These are phyloP conservation scores for Rhynchotus rufescens DNA, from an alignment of 2,797 vertebrate genomes.

Conservation along the genomic window DNA sequence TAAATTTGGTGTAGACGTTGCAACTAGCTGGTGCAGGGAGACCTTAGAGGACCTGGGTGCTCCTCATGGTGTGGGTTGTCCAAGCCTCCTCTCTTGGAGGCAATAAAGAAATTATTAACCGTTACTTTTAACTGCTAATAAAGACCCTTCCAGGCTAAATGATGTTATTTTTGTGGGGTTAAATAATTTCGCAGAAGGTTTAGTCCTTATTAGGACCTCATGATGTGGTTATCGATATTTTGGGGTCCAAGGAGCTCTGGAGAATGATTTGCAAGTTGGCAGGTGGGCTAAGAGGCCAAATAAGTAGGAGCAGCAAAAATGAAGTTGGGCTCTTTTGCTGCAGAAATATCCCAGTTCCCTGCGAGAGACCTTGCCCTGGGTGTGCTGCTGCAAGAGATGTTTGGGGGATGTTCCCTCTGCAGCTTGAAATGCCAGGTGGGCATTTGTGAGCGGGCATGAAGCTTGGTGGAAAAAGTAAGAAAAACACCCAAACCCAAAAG, in stretches of 20 bases:
- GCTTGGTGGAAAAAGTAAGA: not conserved
- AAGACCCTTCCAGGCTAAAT: not conserved
- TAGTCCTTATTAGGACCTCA: not conserved
- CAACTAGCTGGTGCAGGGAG: not conserved
- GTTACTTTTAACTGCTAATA: not conserved
- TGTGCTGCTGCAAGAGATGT: rapidly evolving
- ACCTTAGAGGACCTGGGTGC: not conserved
- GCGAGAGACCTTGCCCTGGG: not conserved
- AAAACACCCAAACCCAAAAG: no score
- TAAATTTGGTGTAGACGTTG: not conserved
- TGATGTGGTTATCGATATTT: not conserved
- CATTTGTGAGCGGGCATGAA: not conserved
- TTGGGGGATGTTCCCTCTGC: not conserved
- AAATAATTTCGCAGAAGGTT: not conserved
- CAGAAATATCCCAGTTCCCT: not conserved
- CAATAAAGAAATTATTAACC: not conserved
- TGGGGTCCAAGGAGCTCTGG: not conserved
- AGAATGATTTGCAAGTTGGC: constrained; percentile 30
- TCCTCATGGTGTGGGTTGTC: not conserved
- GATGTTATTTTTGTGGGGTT: not conserved
- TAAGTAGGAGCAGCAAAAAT: constrained; percentile 18
- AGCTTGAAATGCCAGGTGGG: not conserved
- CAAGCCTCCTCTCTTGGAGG: not conserved
- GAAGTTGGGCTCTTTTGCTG: not conserved
- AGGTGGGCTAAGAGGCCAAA: constrained; percentile 51